Percentiles rank a stretch among this genome's conserved stretches.
These are phyloP conservation scores for Trachurus trachurus DNA, from an alignment of 2,797 vertebrate species.

Conservation along the genomic window DNA sequence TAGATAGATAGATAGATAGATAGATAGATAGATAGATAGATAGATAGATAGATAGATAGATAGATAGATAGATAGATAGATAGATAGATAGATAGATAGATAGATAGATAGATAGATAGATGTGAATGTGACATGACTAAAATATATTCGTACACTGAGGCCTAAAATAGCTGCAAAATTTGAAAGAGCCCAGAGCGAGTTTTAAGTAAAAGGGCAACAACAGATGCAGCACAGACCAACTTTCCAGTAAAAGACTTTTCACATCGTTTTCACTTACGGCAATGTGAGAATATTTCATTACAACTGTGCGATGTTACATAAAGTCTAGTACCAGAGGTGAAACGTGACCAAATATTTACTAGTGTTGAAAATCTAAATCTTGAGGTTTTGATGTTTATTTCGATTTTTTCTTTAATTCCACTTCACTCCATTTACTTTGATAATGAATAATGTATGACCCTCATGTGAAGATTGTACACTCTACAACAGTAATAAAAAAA, in stretches of 20 bases:
- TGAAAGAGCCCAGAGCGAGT: constrained; percentile 40
- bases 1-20: constrained; percentile 16
- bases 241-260: constrained; percentile 17
- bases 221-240: constrained; percentile 18
- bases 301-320: background rate
- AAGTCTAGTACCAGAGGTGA: background rate
- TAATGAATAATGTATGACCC: background rate
- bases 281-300: background rate
- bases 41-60: background rate
- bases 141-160: constrained; percentile 31
- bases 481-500: too few species aligned
- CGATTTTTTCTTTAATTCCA: background rate
- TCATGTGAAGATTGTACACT: background rate
- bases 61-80: constrained; percentile 15
- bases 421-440: background rate
- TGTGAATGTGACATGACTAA: constrained; percentile 31
- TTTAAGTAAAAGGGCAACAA: constrained; percentile 35
- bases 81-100: constrained; percentile 25
- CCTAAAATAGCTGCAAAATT: constrained; percentile 40
- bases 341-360: background rate
- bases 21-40: constrained; percentile 27
- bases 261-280: background rate
- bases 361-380: background rate
- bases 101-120: constrained; percentile 23
- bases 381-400: background rate